Conservation (phyloP, 2,888 invertebrate species). For the Tachina lurida region DNA sequence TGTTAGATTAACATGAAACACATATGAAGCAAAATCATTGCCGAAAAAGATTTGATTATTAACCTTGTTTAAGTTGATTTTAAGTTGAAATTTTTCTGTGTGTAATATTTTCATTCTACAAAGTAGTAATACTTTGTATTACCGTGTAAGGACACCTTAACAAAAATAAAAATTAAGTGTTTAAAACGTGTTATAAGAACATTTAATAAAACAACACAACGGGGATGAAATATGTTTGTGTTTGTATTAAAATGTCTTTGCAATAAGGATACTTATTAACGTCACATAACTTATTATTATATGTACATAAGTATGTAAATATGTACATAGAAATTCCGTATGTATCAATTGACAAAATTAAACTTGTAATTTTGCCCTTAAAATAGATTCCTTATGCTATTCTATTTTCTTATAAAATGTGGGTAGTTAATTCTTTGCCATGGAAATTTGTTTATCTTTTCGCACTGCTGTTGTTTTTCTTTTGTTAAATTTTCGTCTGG, state of each 20-base stretch:
- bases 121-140: too few relatives aligned
- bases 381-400: background rate
- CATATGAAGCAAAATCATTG: too few relatives aligned
- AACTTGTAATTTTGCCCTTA: conserved; percentile 38
- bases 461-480: conserved; percentile 1
- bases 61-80: too few relatives aligned
- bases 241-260: background rate
- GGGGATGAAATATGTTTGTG: background rate
- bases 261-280: conserved; percentile 50
- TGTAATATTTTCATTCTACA: too few relatives aligned
- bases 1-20: too few relatives aligned
- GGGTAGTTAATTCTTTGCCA: background rate
- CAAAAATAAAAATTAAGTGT: conserved; percentile 10
- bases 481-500: conserved; percentile 51
- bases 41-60: too few relatives aligned
- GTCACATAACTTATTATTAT: conserved; percentile 12
- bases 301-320: too few relatives aligned
- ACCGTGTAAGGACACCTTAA: too few relatives aligned
- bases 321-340: conserved; percentile 55
- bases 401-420: too few relatives aligned
- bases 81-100: too few relatives aligned
- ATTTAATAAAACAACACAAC: background rate
- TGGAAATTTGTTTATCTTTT: conserved; percentile 1
- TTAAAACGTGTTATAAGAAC: background rate
- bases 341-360: conserved; percentile 54